Base-by-base conservation (phyloP, 2,797 vertebrate genomes). In the Cirrhinus molitorella region DNA sequence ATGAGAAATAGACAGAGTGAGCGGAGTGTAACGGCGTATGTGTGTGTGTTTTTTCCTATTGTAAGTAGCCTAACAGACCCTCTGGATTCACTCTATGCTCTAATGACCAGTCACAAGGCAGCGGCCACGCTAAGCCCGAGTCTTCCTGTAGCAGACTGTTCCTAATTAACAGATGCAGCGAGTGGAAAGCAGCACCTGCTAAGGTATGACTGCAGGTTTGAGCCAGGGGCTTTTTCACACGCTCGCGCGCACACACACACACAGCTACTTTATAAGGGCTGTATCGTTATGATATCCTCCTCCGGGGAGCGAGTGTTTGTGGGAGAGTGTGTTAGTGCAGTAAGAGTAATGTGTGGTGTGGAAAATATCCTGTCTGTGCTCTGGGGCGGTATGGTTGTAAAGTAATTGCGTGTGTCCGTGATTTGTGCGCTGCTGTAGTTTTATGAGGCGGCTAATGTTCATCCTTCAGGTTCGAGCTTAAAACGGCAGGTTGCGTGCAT, bases 161-260 rank as follows among this genome's bases (percentile, higher is more conserved):
- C 91, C 92, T 93, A 94, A 95, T 95, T 94, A 95, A 94, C 91
- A 92, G 90, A 91, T 87, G 91, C 93, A 94, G 91, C 86, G 87
- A 91, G 90, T 92, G 94, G 93, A 94, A 94, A 94, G 90, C 83
- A 90, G 90, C 93, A 94, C 93, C 93, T 94, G 94, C 92, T 95
- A 89, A 89, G 87, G 91, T 87, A 83, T 86, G 89, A 92, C 88
- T 91, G 89, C 78, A 84, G 85, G 83, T 80, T 87, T 73, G 66
- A 87, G 83, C 83, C 45, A 37, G 68, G 74, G 70, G 73, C 86
- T 85, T 81, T 75, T 65, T 59, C 37, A 80, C 83, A 79, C 71
- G 31, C 76, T 74, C 61, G 61, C 25, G 59, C 79, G 72, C 78
- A 80, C 72, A 57, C 77, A 65, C 21, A 72, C 34, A 2, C 67